Conservation (phyloP, 2,797 vertebrate genomes). For the Sebastes umbrosus region DNA sequence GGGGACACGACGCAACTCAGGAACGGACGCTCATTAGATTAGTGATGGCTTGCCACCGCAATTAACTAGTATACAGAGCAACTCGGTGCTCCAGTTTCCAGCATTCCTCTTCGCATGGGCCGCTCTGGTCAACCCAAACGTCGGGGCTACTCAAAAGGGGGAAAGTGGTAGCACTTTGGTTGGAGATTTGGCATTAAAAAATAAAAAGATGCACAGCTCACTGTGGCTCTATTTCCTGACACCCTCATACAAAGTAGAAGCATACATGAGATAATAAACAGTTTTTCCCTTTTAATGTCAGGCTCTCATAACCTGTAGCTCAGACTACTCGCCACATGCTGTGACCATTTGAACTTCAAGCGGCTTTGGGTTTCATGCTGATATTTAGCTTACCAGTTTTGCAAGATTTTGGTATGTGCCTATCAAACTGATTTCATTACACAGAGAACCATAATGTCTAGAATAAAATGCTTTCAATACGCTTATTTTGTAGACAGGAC, state of each 20-base stretch:
- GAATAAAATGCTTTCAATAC: not conserved
- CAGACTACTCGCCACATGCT: not conserved
- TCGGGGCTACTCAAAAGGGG: slow-evolving; percentile 32
- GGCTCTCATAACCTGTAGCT: not conserved
- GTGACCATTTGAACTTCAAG: slow-evolving; percentile 1
- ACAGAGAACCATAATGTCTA: not conserved
- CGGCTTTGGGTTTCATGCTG: not conserved
- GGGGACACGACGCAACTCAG: slow-evolving; percentile 53
- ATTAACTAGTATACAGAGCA: slow-evolving; percentile 75
- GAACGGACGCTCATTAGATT: slow-evolving; percentile 81
- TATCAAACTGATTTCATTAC: not conserved
- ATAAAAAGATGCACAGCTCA: slow-evolving; percentile 14
- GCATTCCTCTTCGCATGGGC: slow-evolving; percentile 70
- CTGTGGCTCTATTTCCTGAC: not conserved
- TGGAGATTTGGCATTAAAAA: slow-evolving; percentile 14
- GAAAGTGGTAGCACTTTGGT: slow-evolving; percentile 12
- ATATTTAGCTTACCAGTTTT: not conserved
- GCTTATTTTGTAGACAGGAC: not conserved
- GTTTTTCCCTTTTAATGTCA: not conserved
- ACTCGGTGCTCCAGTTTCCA: slow-evolving; percentile 80
- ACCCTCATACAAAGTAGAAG: slow-evolving; percentile 1
- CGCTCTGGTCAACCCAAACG: slow-evolving; percentile 52
- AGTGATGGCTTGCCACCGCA: slow-evolving; percentile 82
- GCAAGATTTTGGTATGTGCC: not conserved
- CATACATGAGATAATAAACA: slow-evolving; percentile 1